Evolutionary conservation across 2,113 vertebrate genomes (phyloP), one percentile per base, ranked within the genome.

Genomic region (Erythrolamprus reginae): DNA sequence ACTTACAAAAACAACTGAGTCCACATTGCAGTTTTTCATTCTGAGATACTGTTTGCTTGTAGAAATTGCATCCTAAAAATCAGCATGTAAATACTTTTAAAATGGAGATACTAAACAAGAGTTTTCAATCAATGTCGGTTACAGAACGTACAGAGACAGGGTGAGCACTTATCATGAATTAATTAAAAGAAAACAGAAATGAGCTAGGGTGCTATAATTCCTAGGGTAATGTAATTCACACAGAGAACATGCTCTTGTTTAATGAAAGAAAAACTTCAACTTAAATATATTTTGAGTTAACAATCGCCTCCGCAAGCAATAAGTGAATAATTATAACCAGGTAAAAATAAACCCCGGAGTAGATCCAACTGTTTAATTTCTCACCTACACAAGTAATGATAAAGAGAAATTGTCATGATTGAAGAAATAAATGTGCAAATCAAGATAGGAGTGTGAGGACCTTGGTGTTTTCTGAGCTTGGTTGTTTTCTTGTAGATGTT

Each of bases 311-410:
- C 42, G 21, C n/a, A 82, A 84, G 65, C 12, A 77, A 52, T 50
- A 52, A 77, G 13, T 82, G 88, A 38, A 89, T 55, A 82, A 88
- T 77, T 77, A 56, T 24, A 51, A 50, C 15, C 53, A 55, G 48
- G 55, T 38, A 89, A 53, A 55, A 82, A 91, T 33, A 55, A 10
- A 55, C 23, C 21, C 87, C 86, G 88, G 91, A 19, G 65, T 90
- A 92, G 89, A 85, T 90, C 45, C 55, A 23, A 82, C 70, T 89
- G 94, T 94, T 83, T 82, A 91, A 51, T 15, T 58, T 90, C 33
- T 13, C n/a, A 28, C 17, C 87, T 90, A 15, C 45, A 88, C 9
- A 12, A 91, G 77, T 92, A 50, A 65, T 28, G 58, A 45, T 0
- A 0, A 86, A 61, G 90, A 91, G 38, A 1, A 10, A 0, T n/a